phyloP scores from a whole-genome alignment of 2,888 invertebrate species.

The Odontocerum albicorne region DNA sequence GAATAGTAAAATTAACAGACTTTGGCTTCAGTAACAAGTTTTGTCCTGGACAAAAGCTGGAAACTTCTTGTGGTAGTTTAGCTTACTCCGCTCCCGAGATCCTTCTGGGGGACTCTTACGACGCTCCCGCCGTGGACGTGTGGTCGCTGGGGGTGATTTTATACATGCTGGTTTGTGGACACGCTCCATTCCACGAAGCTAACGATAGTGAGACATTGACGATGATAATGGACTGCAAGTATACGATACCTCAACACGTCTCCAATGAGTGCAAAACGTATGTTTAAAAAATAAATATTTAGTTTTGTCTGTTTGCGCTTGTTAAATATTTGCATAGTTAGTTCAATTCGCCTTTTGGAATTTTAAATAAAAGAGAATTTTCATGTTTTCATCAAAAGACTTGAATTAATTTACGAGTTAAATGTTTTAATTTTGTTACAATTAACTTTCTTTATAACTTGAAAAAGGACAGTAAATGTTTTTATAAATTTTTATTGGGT shows the following conservation, averaged over 20 bases:
- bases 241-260: slow-evolving; percentile 86
- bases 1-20: slow-evolving; percentile 97
- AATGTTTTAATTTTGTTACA: too few species aligned
- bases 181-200: slow-evolving; percentile 97
- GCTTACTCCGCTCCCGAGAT: slow-evolving; percentile 99
- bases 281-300: too few species aligned
- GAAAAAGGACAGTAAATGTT: too few species aligned
- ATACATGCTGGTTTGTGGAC: slow-evolving; percentile 97
- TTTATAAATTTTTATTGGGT: too few species aligned
- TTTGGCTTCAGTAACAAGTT: slow-evolving; percentile 97
- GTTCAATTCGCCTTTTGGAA: too few species aligned
- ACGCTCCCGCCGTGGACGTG: slow-evolving; percentile 98
- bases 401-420: too few species aligned
- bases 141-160: slow-evolving; percentile 99
- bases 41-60: slow-evolving; percentile 93
- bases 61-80: slow-evolving; percentile 97
- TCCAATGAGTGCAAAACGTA: slow-evolving; percentile 83
- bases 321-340: too few species aligned
- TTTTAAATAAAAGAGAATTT: too few species aligned
- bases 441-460: too few species aligned
- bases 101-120: slow-evolving; percentile 95
- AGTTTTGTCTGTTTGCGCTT: too few species aligned
- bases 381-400: too few species aligned
- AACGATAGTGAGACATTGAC: slow-evolving; percentile 99
- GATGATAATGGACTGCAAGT: slow-evolving; percentile 99